Conservation (phyloP, 1,140 invertebrate genomes). For the Drosophila nigrodunni region DNA sequence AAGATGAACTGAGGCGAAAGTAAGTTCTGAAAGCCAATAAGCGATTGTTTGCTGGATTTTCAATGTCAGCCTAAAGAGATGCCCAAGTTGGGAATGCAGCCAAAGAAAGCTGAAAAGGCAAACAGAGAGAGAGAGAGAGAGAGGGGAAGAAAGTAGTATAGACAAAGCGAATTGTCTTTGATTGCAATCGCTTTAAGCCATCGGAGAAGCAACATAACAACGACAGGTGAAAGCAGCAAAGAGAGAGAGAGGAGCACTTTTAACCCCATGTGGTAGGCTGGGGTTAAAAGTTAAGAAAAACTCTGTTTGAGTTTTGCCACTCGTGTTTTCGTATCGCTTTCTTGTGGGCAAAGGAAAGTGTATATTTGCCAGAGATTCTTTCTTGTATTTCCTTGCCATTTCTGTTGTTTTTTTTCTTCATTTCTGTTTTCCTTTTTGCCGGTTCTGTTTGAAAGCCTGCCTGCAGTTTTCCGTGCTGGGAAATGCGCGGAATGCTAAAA, state of each 20-base stretch:
- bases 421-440: neutral
- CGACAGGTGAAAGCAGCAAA: neutral
- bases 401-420: neutral
- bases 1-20: neutral
- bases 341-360: neutral
- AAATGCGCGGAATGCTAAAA: slow-evolving; percentile 74
- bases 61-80: slow-evolving; percentile 10
- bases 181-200: slow-evolving; percentile 25
- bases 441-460: slow-evolving; percentile 3
- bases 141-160: neutral
- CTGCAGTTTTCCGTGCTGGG: slow-evolving; percentile 38
- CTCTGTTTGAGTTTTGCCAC: slow-evolving; percentile 49
- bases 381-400: neutral
- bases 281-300: slow-evolving; percentile 65
- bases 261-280: neutral
- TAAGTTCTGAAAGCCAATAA: neutral
- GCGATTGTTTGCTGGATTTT: slow-evolving; percentile 9
- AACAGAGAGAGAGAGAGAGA: neutral
- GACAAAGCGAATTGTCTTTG: slow-evolving; percentile 4
- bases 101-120: neutral
- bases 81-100: slow-evolving; percentile 1
- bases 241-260: neutral
- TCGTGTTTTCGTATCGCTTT: neutral
- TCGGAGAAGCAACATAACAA: slow-evolving; percentile 10
- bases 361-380: slow-evolving; percentile 11